Base-by-base conservation (phyloP, 2,113 vertebrate species). In the Pollachius pollachius region DNA sequence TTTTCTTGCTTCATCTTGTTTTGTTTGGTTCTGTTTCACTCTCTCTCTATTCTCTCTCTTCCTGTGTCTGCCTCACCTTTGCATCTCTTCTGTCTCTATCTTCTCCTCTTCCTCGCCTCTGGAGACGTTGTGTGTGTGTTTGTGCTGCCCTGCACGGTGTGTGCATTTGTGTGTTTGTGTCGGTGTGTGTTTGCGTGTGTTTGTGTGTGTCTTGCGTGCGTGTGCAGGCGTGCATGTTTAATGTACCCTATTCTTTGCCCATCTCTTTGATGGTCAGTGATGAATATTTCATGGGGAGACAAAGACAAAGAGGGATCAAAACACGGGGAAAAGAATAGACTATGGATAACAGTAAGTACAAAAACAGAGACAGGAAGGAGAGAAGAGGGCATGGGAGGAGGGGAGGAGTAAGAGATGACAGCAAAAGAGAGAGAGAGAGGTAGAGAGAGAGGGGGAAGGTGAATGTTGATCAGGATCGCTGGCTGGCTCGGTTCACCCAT, bases 61-160 rank as follows among this genome's bases (percentile, higher is more conserved):
- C 52, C 52, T 54, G 4, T 34, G 30, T 73, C 79, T 85, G 67
- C 16, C 74, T 67, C 69, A 68, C 62, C 78, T 73, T 68, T 74
- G 62, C 70, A 59, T 76, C 72, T 74, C 74, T 34, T 34, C 30
- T 4, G 30, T 34, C 30, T 34, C 30, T 34, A 4, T 34, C 30
- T 34, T 4, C 4, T 34, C 30, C 4, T 34, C 30, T 34, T 48
- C 41, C 41, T 48, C 41, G 1, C 41, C 41, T 48, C 41, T 48
- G 41, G 41, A 48, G 41, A 12, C 12, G 68, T 0, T 48, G 41
- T 48, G 11, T 13, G 41, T 13, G 11, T 48, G 41, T 48, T 9
- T 48, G 41, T 48, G 41, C 12, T 0, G 0, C 41, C 12, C 9
- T 48, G 41, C 12, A 2, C 11, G 41, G 41, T 48, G 41, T 48